These are phyloP conservation scores for Arenaria interpres DNA, from an alignment of 2,113 vertebrate genomes.

Conservation along the genomic window DNA sequence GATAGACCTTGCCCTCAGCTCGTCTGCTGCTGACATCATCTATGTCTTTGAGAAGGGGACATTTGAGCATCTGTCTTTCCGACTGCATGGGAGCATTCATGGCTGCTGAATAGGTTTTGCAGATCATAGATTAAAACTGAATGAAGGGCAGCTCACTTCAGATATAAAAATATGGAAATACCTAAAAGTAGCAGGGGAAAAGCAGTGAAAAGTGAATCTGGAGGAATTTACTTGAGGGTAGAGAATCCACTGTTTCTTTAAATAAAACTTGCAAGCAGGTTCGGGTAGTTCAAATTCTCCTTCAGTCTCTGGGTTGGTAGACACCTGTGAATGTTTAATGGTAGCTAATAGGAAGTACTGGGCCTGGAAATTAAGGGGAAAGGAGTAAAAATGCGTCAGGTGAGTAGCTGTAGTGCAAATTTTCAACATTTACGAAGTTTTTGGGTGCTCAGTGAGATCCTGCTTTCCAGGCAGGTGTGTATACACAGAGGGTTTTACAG, in stretches of 20 bases:
- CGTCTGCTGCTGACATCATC: not conserved
- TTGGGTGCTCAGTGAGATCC: not conserved
- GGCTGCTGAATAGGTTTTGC: not conserved
- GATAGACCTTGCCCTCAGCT: not conserved
- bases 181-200: not conserved
- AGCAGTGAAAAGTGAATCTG: not conserved
- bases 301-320: not conserved
- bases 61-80: not conserved
- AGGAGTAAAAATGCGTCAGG: not conserved
- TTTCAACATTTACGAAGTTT: not conserved
- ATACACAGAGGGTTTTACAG: not conserved
- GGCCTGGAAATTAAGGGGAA: not conserved
- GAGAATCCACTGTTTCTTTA: not conserved
- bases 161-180: not conserved
- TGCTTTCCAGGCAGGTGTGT: not conserved
- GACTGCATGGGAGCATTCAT: rapidly evolving
- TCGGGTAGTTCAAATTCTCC: not conserved
- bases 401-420: not conserved
- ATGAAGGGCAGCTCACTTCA: not conserved
- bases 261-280: not conserved
- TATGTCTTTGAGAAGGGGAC: not conserved
- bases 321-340: not conserved
- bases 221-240: not conserved
- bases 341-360: not conserved
- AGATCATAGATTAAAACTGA: not conserved